Conservation (phyloP, 1,140 invertebrate species). For the Rhizoglyphus robini region DNA sequence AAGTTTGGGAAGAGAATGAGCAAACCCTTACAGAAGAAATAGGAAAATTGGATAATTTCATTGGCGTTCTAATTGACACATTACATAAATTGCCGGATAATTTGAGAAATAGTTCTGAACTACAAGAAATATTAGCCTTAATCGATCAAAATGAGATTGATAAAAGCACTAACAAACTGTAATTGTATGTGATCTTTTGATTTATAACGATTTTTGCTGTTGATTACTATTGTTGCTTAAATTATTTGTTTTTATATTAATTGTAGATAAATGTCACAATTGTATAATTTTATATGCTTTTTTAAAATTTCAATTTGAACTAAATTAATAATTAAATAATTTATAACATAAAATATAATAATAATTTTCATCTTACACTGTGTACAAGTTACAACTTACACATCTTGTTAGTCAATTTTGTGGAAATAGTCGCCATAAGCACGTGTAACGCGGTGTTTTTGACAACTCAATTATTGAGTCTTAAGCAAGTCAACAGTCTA, state of each 20-base stretch:
- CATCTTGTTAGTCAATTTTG: too few relatives aligned
- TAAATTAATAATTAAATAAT: too few relatives aligned
- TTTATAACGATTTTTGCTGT: neutral
- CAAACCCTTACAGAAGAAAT: conserved; percentile 23
- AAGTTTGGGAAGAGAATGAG: conserved; percentile 23
- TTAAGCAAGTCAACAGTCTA: too few relatives aligned
- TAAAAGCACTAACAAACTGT: neutral
- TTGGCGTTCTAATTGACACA: conserved; percentile 21
- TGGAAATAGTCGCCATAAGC: too few relatives aligned
- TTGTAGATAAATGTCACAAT: too few relatives aligned
- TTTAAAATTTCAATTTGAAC: neutral
- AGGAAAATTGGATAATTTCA: conserved; percentile 25
- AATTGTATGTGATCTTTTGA: neutral
- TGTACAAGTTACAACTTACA: too few relatives aligned
- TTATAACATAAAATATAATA: too few relatives aligned
- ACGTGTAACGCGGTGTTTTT: too few relatives aligned
- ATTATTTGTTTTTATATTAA: too few relatives aligned
- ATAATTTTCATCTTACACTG: too few relatives aligned
- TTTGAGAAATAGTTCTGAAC: neutral
- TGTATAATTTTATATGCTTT: neutral
- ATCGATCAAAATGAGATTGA: neutral
- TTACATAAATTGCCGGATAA: conserved; percentile 2
- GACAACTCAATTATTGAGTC: too few relatives aligned
- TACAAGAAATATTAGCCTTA: conserved; percentile 1
- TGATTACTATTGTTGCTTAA: too few relatives aligned